Base-by-base conservation (phyloP, 2,888 invertebrate species). In the Hirtodrosophila duncani region DNA sequence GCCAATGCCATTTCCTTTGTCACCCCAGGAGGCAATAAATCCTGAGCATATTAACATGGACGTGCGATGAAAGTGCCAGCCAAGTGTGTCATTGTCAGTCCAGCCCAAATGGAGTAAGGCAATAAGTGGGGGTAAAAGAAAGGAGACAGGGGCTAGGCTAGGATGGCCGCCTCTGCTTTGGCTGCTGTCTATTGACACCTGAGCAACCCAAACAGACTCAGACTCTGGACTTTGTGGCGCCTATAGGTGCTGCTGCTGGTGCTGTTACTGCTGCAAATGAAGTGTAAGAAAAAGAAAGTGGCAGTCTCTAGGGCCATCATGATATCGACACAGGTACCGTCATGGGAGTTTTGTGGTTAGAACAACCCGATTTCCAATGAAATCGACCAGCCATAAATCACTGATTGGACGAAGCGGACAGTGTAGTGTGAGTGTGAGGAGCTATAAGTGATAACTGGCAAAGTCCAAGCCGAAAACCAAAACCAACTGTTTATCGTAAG, bases 41-140 rank as follows among this genome's bases (percentile, higher is more conserved):
- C 81, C 64, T 69, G 43, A 50, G 52, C 81, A 78, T 78, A 80
- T 77, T 77, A 81, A 81, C 81, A 74, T 77, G 77, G 75, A 77
- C 63, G 77, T 79, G 67, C 79, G 79, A 66, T 75, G 72, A 77
- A 80, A 77, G 80, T 74, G 68, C 68, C 65, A 75, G 74, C 66
- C 78, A 64, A 74, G 80, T 77, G 66, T 74, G 74, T 77, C 81
- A 77, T 74, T 80, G 81, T 78, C 81, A 80, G 65, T 41, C n/a
- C n/a, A n/a, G n/a, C n/a, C n/a, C n/a, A n/a, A n/a, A n/a, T 46
- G 39, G 53, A 36, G 38, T 44, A 30, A 26, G 60, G 41, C 36
- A 24, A 50, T 26, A 38, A 42, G 24, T 18, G 42, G 37, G 34
- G 41, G 29, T 17, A 26, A 16, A 29, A 42, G 34, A 16, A 26